Base-by-base conservation (phyloP, 2,797 vertebrate genomes). In the Schizothorax lantsangensis region DNA sequence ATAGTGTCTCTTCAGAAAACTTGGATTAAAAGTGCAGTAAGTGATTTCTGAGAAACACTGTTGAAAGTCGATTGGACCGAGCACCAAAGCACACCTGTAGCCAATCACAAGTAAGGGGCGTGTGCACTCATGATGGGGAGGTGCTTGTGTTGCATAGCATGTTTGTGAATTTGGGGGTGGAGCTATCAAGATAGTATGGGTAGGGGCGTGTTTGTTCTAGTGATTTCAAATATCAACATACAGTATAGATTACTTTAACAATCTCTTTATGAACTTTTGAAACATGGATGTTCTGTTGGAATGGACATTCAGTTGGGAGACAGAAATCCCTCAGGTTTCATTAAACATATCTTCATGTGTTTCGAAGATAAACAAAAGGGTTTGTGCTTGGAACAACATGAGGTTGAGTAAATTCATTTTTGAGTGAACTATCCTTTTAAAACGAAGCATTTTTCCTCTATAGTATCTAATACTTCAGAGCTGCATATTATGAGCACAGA, bases 381-480 rank as follows among this genome's bases (percentile, higher is more conserved):
- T 11, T 59, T n/a, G 10, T 59, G 57, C 11, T 59, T 12, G n/a
- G 10, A n/a, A 62, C n/a, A 62, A 5, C 23, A 21, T 12, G 57
- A 62, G 4, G 57, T 8, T 59, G 54, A n/a, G 57, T 59, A 59
- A 59, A 59, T n/a, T 1, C 0, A n/a, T 62, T 62, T 12, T 62
- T 26, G 10, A 62, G 57, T 12, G 23, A 62, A 12, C 57, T 12
- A n/a, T 4, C n/a, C 23, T 62, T 12, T n/a, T n/a, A 59, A 59
- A n/a, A 62, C 10, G 0, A 62, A 26, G 10, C 23, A 59, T 62
- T 62, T 62, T 26, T 11, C 38, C 21, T 15, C 43, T 36, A 57
- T n/a, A 68, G 40, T 30, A 30, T 47, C 59, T 59, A 62, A 79
- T n/a, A 62, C 12, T 81, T 78, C 59, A 81, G 19, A 68, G 21